These are phyloP conservation scores for Pseudomyrmex dendroicus DNA, from an alignment of 1,140 invertebrate species.

Conservation along the genomic window DNA sequence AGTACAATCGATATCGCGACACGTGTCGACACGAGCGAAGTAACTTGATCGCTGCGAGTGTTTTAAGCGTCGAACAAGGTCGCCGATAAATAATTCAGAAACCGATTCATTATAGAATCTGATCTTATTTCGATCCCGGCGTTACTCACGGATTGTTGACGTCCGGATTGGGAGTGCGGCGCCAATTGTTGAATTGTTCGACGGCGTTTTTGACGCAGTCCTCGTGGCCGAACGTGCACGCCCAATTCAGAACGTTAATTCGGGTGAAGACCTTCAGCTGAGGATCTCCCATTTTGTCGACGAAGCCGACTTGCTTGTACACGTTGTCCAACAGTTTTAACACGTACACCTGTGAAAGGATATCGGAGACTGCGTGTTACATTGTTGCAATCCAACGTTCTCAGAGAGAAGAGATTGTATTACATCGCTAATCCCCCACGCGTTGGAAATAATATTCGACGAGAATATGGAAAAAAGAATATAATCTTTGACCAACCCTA, in stretches of 20 bases:
- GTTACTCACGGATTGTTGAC: conserved; percentile 89
- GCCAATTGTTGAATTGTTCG: conserved; percentile 90
- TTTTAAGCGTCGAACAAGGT: neutral
- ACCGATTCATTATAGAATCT: neutral
- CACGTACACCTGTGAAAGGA: conserved; percentile 87
- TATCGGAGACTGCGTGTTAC: conserved; percentile 9
- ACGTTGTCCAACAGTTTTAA: conserved; percentile 87
- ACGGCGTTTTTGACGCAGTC: conserved; percentile 90
- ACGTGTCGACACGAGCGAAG: neutral
- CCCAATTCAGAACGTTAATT: conserved; percentile 89
- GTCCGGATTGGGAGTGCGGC: conserved; percentile 88
- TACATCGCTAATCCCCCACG: too few relatives aligned
- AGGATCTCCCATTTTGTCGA: conserved; percentile 87
- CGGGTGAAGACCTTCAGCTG: conserved; percentile 89
- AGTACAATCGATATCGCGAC: neutral
- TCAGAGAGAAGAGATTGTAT: too few relatives aligned
- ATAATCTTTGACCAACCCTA: conserved; percentile 85
- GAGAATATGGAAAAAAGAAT: too few relatives aligned
- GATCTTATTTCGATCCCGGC: neutral
- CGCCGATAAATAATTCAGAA: conserved; percentile 23
- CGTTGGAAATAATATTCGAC: too few relatives aligned
- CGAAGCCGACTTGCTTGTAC: conserved; percentile 89
- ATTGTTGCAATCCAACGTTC: neutral
- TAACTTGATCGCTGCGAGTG: neutral
- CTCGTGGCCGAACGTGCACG: conserved; percentile 89